Conservation (phyloP, 2,113 vertebrate species). For the Albula goreensis region DNA sequence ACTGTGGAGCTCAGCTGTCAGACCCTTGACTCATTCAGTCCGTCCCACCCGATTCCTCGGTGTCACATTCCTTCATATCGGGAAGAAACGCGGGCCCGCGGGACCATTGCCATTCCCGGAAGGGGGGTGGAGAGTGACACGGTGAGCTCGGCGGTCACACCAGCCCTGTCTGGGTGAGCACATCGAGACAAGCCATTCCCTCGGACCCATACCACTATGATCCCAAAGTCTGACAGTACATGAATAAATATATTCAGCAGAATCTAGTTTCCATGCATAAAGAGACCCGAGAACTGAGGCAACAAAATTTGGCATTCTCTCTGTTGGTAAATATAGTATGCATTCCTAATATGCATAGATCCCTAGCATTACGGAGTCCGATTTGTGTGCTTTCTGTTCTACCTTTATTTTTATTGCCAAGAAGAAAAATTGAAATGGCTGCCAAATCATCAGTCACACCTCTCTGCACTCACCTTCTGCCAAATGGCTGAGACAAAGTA, state of each 20-base stretch:
- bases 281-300: neutral
- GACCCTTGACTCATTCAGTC: neutral
- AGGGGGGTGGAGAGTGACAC: neutral
- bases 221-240: neutral
- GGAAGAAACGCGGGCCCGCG: neutral
- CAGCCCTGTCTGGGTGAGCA: neutral
- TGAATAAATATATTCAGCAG: neutral
- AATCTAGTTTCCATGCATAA: conserved; percentile 4
- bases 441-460: neutral
- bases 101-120: neutral
- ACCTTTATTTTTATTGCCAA: neutral
- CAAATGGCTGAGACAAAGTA: neutral
- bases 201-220: neutral
- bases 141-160: neutral
- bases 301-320: neutral
- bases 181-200: neutral
- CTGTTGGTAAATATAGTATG: neutral
- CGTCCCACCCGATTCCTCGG: neutral
- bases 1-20: conserved; percentile 17
- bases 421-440: neutral
- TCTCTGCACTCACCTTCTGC: neutral
- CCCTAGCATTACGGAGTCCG: neutral
- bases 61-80: neutral
- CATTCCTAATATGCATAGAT: neutral
- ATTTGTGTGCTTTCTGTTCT: neutral